Percentiles rank a stretch among this genome's conserved stretches.
phyloP scores from a whole-genome alignment of 2,113 vertebrate species.

The Lethenteron reissneri region DNA sequence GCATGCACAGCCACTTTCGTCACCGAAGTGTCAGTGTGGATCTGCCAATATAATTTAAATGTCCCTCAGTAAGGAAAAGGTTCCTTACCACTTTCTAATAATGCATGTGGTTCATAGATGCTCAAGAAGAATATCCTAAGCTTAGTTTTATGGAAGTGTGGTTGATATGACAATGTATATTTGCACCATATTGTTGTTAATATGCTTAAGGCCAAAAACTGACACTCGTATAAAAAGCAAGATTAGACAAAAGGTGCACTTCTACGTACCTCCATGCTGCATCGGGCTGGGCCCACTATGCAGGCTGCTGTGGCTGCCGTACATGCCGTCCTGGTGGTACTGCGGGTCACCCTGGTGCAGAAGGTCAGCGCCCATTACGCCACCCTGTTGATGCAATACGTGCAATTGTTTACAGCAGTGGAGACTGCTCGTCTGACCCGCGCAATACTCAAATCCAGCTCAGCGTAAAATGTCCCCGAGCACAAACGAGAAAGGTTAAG shows the following conservation, averaged over 20 bases:
- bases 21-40: no score
- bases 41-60: no score
- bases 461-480: no score
- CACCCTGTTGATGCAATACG: neutral
- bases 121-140: no score
- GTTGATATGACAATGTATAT: constrained; percentile 23
- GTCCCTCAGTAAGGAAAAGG: no score
- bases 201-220: neutral
- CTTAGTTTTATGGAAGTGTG: constrained; percentile 11
- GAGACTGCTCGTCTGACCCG: no score
- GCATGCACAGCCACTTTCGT: no score
- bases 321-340: constrained; percentile 1
- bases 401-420: no score
- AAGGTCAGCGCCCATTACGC: constrained; percentile 1
- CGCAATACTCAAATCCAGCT: no score
- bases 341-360: neutral
- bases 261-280: neutral
- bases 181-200: constrained; percentile 17
- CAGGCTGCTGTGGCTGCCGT: constrained; percentile 4
- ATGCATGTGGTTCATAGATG: no score
- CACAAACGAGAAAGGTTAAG: no score
- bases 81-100: no score
- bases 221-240: neutral
- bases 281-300: neutral
- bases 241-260: neutral